A percentile compares a stretch with the other conserved stretches of the same genome.
These are phyloP conservation scores for Pantherophis alleghaniensis DNA, from an alignment of 2,797 vertebrate species.

Conservation along the genomic window DNA sequence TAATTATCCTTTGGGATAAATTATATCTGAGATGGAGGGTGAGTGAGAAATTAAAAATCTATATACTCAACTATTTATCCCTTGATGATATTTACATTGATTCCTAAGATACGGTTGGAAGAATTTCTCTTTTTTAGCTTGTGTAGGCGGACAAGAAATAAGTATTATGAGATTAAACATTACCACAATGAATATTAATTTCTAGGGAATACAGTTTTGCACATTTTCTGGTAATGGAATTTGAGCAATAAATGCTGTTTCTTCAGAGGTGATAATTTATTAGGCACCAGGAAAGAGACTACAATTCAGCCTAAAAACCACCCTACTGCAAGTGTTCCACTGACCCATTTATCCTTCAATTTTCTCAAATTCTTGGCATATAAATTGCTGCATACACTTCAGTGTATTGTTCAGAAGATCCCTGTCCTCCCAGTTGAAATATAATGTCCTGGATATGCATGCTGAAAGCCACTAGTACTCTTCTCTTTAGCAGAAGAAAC, in stretches of 20 bases:
- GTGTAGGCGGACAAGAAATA: background rate
- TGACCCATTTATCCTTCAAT: background rate
- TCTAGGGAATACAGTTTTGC: background rate
- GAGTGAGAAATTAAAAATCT: background rate
- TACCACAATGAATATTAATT: background rate
- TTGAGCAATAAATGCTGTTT: background rate
- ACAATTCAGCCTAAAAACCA: background rate
- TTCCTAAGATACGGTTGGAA: background rate
- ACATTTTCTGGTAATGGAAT: background rate
- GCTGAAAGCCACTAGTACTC: background rate
- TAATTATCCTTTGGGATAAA: background rate
- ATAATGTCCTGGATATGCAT: background rate
- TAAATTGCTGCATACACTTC: background rate
- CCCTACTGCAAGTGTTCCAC: background rate
- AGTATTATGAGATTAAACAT: background rate
- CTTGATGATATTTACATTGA: background rate
- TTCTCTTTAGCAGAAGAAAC: background rate
- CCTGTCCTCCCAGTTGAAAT: background rate
- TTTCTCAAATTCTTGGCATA: background rate
- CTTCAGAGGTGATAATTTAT: background rate
- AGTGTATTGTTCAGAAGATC: background rate
- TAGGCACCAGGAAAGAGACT: background rate
- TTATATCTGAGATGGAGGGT: background rate
- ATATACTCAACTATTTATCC: background rate
- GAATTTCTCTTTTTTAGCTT: background rate